Evolutionary conservation across 2,113 vertebrate species (phyloP), one percentile per base, ranked within the genome.

Genomic region (Thalassoma bifasciatum): DNA sequence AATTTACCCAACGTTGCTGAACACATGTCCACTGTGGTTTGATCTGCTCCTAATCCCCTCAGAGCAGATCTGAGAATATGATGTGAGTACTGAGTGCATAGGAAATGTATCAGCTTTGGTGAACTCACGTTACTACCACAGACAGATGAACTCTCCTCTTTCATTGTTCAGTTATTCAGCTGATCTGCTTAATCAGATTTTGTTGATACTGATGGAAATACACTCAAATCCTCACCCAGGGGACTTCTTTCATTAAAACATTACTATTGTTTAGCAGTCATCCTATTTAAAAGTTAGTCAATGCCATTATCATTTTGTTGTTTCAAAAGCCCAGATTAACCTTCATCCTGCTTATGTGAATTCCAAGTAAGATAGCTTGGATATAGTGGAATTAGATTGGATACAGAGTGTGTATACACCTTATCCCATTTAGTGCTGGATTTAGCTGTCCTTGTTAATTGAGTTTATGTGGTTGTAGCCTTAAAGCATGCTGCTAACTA

Each of bases 1-100:
- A 64, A 79, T 87, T 88, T 77, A 75, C 54, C 52, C 52, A 74
- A 75, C 66, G 82, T 81, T 34, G 69, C 66, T 49, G 36, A 79
- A 70, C 70, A 77, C 80, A 79, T 82, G 71, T 81, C 75, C 58
- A 19, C n/a, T 10, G 53, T 22, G 44, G 57, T 75, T 77, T 10
- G 21, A 59, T 40, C 38, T 50, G 49, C 24, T 21, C 59, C 66
- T 73, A 65, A 85, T 77, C 76, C 47, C 49, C 46, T 67, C 38
- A 13, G 22, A 42, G 46, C 21, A 37, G 40, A 67, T 64, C 56
- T 57, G 12, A 49, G 10, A 71, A 81, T 79, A 75, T 54, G 53
- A 81, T 65, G 54, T 42, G 30, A 70, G 46, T 73, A 54, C 26
- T 53, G 38, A 10, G 7, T 38, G 47, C 7, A 24, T 24, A 30